phyloP scores from a whole-genome alignment of 2,113 vertebrate genomes.

The Synchiropus splendidus region DNA sequence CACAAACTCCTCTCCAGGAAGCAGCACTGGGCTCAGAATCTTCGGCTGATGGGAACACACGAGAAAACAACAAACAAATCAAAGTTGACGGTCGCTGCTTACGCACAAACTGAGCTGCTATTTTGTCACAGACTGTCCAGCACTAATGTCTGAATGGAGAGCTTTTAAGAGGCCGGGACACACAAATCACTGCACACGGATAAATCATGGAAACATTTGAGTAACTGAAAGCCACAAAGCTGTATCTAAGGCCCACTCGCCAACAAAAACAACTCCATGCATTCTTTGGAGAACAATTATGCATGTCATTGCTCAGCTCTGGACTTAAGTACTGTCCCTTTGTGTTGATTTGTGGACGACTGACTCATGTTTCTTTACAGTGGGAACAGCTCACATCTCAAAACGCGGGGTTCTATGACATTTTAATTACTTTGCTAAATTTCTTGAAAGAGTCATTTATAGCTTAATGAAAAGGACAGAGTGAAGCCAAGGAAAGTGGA shows the following conservation, averaged over 20 bases:
- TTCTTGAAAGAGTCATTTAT: too few species aligned
- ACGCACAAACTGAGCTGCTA: not conserved
- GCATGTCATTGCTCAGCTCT: conserved; percentile 1
- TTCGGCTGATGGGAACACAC: conserved; percentile 73
- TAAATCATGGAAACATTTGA: too few species aligned
- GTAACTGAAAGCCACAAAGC: not conserved
- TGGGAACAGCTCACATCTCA: too few species aligned
- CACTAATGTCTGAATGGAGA: conserved; percentile 1
- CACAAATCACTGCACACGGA: conserved; percentile 21
- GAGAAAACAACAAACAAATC: conserved; percentile 3
- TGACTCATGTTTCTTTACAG: too few species aligned
- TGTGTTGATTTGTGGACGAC: too few species aligned
- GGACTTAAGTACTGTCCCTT: too few species aligned
- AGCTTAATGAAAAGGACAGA: too few species aligned
- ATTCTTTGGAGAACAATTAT: conserved; percentile 10
- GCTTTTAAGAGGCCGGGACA: too few species aligned
- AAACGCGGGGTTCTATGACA: too few species aligned
- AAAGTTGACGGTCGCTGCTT: not conserved
- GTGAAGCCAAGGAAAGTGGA: too few species aligned
- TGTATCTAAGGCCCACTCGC: conserved; percentile 7
- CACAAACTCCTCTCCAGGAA: conserved; percentile 91
- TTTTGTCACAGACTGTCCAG: conserved; percentile 11
- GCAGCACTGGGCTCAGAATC: conserved; percentile 84
- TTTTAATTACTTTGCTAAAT: too few species aligned
- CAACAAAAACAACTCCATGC: conserved; percentile 22